Evolutionary conservation across 2,113 vertebrate genomes (phyloP).

Genomic region (Onychorhynchus coronatus): DNA sequence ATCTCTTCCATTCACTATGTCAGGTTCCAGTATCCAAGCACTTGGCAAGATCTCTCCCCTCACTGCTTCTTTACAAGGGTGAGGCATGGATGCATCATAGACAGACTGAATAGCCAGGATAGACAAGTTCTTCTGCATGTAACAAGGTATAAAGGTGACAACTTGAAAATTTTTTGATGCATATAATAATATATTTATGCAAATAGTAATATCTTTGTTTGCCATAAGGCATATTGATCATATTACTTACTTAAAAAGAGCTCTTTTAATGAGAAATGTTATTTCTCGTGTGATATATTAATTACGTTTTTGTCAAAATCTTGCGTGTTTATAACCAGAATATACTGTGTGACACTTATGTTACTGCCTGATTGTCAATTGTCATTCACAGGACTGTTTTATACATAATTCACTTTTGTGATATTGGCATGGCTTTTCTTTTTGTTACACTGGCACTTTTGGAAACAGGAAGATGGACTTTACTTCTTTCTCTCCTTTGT

Average conservation of each 20-base stretch:
- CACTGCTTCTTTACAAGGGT: conserved; percentile 83
- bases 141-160: not conserved
- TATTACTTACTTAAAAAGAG: not conserved
- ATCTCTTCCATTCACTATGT: conserved; percentile 76
- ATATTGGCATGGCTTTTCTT: not conserved
- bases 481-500: not conserved
- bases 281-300: not conserved
- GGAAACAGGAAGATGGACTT: not conserved
- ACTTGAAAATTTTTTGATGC: not conserved
- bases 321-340: not conserved
- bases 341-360: not conserved
- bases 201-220: not conserved
- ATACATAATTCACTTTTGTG: not conserved
- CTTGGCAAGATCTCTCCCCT: conserved; percentile 94
- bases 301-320: not conserved
- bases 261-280: not conserved
- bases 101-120: conserved; percentile 91
- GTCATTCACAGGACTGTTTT: not conserved
- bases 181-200: not conserved
- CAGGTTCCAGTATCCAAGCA: conserved; percentile 90
- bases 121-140: conserved; percentile 77
- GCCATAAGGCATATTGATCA: not conserved
- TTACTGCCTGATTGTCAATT: not conserved
- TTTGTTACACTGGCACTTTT: not conserved
- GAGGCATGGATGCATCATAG: conserved; percentile 88